Percentiles rank a stretch among this genome's conserved stretches.
Evolutionary conservation across 2,113 vertebrate genomes (phyloP).

Genomic region (Mohoua ochrocephala): DNA sequence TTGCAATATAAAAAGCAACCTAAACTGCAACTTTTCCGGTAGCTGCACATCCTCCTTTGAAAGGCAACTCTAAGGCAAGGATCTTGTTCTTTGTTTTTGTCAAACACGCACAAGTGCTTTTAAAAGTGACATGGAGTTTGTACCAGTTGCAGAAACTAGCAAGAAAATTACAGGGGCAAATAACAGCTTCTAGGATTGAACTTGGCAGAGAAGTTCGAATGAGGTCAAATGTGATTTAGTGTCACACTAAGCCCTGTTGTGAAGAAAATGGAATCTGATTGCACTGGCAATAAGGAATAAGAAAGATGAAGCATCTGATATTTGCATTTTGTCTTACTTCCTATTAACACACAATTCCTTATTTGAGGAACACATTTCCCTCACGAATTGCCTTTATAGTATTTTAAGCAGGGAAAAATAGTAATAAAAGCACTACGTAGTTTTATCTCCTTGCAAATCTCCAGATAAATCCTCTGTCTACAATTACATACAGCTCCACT

Average conservation of each 20-base stretch:
- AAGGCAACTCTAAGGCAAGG: not conserved
- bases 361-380: not conserved
- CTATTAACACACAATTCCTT: not conserved
- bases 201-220: not conserved
- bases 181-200: not conserved
- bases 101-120: not conserved
- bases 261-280: not conserved
- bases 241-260: not conserved
- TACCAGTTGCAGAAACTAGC: not conserved
- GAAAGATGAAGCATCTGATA: not conserved
- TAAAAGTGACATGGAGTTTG: not conserved
- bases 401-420: not conserved
- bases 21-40: not conserved
- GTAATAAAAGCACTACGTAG: not conserved
- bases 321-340: not conserved
- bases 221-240: not conserved
- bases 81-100: not conserved
- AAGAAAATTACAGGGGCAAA: not conserved
- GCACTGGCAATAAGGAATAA: not conserved
- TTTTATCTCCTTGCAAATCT: not conserved
- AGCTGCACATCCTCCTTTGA: not conserved
- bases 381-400: not conserved
- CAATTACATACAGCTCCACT: not conserved
- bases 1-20: not conserved
- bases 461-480: not conserved